Conservation (phyloP, 2,797 vertebrate species). For the Gymnopithys bicolor region DNA sequence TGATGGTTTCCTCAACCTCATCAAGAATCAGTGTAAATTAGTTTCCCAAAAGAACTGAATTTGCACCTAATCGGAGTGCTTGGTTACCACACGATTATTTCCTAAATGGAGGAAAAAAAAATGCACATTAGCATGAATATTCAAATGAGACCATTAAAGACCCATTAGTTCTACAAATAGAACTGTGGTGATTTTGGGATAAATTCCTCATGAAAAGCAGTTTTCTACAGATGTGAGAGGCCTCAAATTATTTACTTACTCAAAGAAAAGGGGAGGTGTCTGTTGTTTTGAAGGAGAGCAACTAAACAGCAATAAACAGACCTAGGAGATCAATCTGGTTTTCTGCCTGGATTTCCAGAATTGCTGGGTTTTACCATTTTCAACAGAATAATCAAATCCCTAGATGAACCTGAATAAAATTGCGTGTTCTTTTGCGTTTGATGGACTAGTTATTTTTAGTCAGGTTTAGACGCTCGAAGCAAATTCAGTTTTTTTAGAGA, state of each 20-base stretch:
- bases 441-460: constrained; percentile 62
- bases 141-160: constrained; percentile 51
- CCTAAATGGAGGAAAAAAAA: constrained; percentile 48
- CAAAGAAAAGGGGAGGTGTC: not conserved
- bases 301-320: not conserved
- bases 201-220: constrained; percentile 9
- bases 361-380: not conserved
- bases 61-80: constrained; percentile 6
- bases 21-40: constrained; percentile 21
- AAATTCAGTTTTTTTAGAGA: not conserved
- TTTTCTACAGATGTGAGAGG: not conserved
- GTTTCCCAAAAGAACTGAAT: constrained; percentile 1
- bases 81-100: constrained; percentile 42
- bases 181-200: not conserved
- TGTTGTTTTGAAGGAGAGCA: not conserved
- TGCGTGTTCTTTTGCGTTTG: constrained; percentile 35
- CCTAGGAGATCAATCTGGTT: not conserved
- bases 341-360: not conserved
- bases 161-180: constrained; percentile 51
- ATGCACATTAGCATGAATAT: constrained; percentile 35
- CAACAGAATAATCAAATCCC: constrained; percentile 28
- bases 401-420: constrained; percentile 41
- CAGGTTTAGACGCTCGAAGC: constrained; percentile 19
- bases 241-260: not conserved
- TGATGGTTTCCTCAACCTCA: not conserved